Evolutionary conservation across 2,113 vertebrate species (phyloP).

Genomic region (Rallus limicola): DNA sequence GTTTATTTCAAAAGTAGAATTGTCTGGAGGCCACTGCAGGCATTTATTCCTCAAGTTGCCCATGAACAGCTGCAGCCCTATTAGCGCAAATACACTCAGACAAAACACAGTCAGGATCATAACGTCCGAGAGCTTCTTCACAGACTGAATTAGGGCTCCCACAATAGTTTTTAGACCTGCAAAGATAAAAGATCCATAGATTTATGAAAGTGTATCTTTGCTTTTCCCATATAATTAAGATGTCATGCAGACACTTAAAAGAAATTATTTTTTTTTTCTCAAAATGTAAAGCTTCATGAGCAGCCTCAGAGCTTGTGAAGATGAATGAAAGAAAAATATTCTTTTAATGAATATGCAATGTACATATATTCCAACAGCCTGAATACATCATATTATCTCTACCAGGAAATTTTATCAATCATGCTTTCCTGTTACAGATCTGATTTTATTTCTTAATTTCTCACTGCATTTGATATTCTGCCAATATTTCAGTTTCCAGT

Average conservation of each 20-base stretch:
- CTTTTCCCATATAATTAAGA: background rate
- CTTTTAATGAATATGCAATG: background rate
- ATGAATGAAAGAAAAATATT: conserved; percentile 57
- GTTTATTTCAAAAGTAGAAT: conserved; percentile 75
- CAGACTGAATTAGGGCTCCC: conserved; percentile 94
- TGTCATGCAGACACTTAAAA: conserved; percentile 60
- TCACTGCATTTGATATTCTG: background rate
- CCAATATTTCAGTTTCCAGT: background rate
- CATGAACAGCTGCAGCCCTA: conserved; percentile 98
- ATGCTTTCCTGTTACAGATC: background rate
- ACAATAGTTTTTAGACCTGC: conserved; percentile 97
- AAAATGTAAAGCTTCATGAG: conserved; percentile 56
- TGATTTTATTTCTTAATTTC: conserved; percentile 29
- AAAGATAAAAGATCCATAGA: conserved; percentile 21
- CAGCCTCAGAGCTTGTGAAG: conserved; percentile 63
- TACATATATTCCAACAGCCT: conserved; percentile 10
- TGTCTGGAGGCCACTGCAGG: conserved; percentile 72
- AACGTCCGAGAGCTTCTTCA: conserved; percentile 95
- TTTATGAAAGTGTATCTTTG: background rate
- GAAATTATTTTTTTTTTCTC: conserved; percentile 31
- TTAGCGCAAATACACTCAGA: conserved; percentile 95
- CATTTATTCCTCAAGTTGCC: conserved; percentile 97
- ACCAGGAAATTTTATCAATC: conserved; percentile 46
- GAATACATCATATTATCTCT: background rate
- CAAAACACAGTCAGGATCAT: conserved; percentile 99